Evolutionary conservation across 1,140 invertebrate genomes (phyloP), one percentile per base, ranked within the genome.

Genomic region (Caerostris extrusa): DNA sequence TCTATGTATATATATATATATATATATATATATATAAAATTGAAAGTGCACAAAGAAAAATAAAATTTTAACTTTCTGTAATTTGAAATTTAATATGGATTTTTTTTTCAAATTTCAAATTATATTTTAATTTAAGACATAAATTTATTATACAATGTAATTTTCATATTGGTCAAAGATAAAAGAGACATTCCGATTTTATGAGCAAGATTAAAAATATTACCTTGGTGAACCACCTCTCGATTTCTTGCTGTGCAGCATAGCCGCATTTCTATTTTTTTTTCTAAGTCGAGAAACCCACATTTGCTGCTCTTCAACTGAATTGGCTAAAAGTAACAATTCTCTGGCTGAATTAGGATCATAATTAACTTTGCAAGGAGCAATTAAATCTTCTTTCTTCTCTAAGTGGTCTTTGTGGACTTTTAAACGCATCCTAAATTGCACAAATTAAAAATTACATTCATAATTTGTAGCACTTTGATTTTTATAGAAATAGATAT

Each of bases 381-480:
- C 97, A 57, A 97, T 97, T 95, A 98, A 97, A 56, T 96, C 95
- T 95, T 98, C 98, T 95, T 98, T 97, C 95, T 97, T 97, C 34
- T 97, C 96, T 95, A 98, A 97, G 97, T 99, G 99, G 95, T 99
- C 99, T 96, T 98, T 98, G 96, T 99, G 99, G 95, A 99, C 98
- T 97, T 99, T 99, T 95, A 98, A 98, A 95, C 98, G 96, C 99
- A 99, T 95, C 98, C 98, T 98, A 95, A n/a, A 96, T 34, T 1
- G 0, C 34, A 34, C 34, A 34, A 34, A 34, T 34, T 34, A 34
- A 34, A 34, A 34, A 34, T 34, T 34, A 34, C 34, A 34, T 34
- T 34, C 34, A 34, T 34, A 34, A 34, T 34, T 34, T 34, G 34
- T 34, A 34, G 34, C 34, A 34, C 34, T 34, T 34, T 34, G 2